Conservation (phyloP, 2,888 invertebrate species). For the Torymus auratus region DNA sequence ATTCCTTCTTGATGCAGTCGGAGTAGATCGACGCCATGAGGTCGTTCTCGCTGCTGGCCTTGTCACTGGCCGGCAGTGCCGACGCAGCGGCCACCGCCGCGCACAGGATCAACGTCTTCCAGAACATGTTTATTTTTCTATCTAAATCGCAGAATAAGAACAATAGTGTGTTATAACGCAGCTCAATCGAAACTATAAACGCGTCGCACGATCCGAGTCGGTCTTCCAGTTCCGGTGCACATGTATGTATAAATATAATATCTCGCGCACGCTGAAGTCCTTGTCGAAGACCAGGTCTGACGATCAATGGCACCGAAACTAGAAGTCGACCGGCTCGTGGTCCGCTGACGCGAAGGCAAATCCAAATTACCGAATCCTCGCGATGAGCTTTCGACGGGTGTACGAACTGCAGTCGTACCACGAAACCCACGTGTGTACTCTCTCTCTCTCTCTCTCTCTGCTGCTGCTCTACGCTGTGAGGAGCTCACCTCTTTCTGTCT, state of each 20-base stretch:
- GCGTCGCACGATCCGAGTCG: background rate
- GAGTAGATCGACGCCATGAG: constrained; percentile 86
- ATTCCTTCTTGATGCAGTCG: constrained; percentile 90
- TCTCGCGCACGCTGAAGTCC: background rate
- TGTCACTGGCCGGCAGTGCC: constrained; percentile 81
- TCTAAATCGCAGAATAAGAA: constrained; percentile 25
- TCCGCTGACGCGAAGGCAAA: background rate
- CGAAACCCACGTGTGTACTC: constrained; percentile 25
- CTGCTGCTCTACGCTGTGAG: constrained; percentile 1
- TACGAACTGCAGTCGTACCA: constrained; percentile 38
- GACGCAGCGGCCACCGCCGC: constrained; percentile 75
- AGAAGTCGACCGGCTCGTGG: background rate
- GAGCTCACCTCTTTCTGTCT: background rate
- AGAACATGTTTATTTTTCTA: constrained; percentile 57
- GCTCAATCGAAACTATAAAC: background rate
- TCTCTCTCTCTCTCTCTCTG: background rate
- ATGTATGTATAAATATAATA: too few relatives aligned
- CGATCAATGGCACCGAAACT: constrained; percentile 10
- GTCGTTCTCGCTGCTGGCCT: constrained; percentile 84
- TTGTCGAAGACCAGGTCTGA: background rate
- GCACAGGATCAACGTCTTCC: constrained; percentile 57
- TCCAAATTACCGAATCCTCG: constrained; percentile 32
- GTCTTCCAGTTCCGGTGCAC: constrained; percentile 25
- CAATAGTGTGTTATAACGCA: background rate
- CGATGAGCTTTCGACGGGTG: background rate